Conservation (phyloP, 2,797 vertebrate species). For the Hydrocynus forskahlii region DNA sequence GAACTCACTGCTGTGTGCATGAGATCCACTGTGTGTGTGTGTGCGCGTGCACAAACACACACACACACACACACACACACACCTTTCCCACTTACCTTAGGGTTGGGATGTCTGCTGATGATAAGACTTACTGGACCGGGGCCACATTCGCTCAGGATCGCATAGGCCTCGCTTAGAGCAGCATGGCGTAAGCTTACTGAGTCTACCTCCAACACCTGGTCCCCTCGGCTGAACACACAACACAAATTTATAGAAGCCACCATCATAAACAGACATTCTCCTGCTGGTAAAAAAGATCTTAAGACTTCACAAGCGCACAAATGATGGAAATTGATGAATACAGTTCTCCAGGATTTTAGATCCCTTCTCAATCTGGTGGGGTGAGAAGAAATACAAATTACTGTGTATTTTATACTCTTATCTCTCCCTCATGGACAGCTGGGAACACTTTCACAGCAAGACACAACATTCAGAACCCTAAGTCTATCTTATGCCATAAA, state of each 20-base stretch:
- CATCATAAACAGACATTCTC: background rate
- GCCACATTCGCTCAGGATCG: constrained; percentile 93
- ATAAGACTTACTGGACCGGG: constrained; percentile 93
- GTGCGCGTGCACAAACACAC: too few species aligned
- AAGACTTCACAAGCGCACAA: background rate
- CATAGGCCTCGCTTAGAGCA: constrained; percentile 90
- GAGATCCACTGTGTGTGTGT: too few species aligned
- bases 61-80: background rate
- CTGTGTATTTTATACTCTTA: constrained; percentile 36
- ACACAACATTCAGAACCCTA: constrained; percentile 43
- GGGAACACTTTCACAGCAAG: constrained; percentile 48
- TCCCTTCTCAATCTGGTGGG: constrained; percentile 3
- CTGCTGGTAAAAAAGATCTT: constrained; percentile 5
- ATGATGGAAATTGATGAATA: background rate
- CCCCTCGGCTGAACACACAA: constrained; percentile 83
- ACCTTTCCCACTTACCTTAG: constrained; percentile 80
- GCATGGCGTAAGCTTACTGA: constrained; percentile 90
- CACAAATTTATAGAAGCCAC: background rate
- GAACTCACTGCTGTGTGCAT: too few species aligned
- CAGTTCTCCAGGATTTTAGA: constrained; percentile 10
- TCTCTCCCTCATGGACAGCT: constrained; percentile 41
- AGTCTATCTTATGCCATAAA: constrained; percentile 50
- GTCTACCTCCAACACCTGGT: constrained; percentile 95
- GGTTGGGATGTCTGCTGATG: constrained; percentile 92
- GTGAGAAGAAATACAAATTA: constrained; percentile 17